A percentile compares a stretch with the other conserved stretches of the same genome.
Conservation (phyloP, 1,140 invertebrate genomes). For the Drosophila kikkawai region DNA sequence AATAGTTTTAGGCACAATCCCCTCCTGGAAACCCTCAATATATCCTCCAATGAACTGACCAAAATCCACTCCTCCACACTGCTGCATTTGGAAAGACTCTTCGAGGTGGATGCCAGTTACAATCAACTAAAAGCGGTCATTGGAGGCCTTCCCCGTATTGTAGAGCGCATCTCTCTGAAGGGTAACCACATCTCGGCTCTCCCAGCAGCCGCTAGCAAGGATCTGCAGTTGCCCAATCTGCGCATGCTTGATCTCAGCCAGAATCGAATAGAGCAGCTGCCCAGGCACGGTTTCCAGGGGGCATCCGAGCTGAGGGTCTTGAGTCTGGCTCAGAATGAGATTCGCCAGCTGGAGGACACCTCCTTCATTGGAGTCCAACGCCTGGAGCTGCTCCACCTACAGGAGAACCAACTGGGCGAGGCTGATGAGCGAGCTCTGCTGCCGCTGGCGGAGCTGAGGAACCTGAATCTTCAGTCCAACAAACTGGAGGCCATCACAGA, state of each 20-base stretch:
- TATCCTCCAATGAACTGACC: slow-evolving; percentile 90
- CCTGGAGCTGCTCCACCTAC: slow-evolving; percentile 91
- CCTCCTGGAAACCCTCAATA: slow-evolving; percentile 91
- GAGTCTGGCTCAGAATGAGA: slow-evolving; percentile 91
- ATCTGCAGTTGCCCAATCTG: slow-evolving; percentile 89
- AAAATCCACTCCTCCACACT: slow-evolving; percentile 91
- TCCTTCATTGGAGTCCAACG: slow-evolving; percentile 90
- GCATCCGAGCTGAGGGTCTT: slow-evolving; percentile 90
- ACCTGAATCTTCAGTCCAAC: slow-evolving; percentile 91
- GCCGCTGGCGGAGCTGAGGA: slow-evolving; percentile 88
- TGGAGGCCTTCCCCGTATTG: slow-evolving; percentile 89
- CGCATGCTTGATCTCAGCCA: slow-evolving; percentile 91
- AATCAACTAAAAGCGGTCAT: slow-evolving; percentile 91
- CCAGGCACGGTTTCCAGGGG: slow-evolving; percentile 88
- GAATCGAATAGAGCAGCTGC: slow-evolving; percentile 91
- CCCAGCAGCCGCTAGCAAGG: slow-evolving; percentile 88
- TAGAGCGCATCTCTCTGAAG: slow-evolving; percentile 91
- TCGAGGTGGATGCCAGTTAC: slow-evolving; percentile 91
- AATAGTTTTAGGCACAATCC: slow-evolving; percentile 90
- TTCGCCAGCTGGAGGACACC: slow-evolving; percentile 89
- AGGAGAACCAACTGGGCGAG: slow-evolving; percentile 90
- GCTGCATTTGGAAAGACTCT: slow-evolving; percentile 89
- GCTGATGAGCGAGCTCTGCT: slow-evolving; percentile 89
- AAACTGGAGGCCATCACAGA: slow-evolving; percentile 89
- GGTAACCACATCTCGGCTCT: slow-evolving; percentile 90